phyloP scores from a whole-genome alignment of 2,888 invertebrate species.

The Sesia apiformis region DNA sequence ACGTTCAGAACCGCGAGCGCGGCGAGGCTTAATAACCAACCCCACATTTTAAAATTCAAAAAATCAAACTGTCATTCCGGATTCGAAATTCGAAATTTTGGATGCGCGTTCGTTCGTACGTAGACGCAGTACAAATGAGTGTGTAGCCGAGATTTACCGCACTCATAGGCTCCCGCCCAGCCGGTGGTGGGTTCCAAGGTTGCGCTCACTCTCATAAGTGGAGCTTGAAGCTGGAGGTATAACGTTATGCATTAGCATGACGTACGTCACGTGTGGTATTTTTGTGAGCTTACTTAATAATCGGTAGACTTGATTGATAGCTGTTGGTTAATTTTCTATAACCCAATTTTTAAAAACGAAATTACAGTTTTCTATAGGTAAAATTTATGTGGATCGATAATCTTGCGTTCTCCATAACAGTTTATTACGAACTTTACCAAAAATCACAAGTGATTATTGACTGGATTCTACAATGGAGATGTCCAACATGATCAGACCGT shows the following conservation, averaged over 20 bases:
- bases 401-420: too few species aligned
- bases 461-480: too few species aligned
- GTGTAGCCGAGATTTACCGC: slow-evolving; percentile 28
- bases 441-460: too few species aligned
- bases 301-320: neutral
- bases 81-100: slow-evolving; percentile 30
- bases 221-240: slow-evolving; percentile 12
- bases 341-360: too few species aligned
- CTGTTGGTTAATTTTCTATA: neutral
- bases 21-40: slow-evolving; percentile 44
- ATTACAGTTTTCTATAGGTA: too few species aligned
- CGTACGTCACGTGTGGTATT: slow-evolving; percentile 12
- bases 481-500: too few species aligned
- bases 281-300: slow-evolving; percentile 1
- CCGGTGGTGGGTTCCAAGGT: slow-evolving; percentile 40
- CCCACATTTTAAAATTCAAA: slow-evolving; percentile 40
- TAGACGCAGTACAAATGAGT: slow-evolving; percentile 55
- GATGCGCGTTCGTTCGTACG: slow-evolving; percentile 55
- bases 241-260: slow-evolving; percentile 5
- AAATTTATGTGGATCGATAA: too few species aligned
- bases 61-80: slow-evolving; percentile 46
- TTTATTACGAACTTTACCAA: too few species aligned
- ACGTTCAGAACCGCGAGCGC: slow-evolving; percentile 35
- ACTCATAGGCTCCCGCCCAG: slow-evolving; percentile 59
- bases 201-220: slow-evolving; percentile 45